Conservation (phyloP, 2,113 vertebrate species). For the Takifugu bimaculatus region DNA sequence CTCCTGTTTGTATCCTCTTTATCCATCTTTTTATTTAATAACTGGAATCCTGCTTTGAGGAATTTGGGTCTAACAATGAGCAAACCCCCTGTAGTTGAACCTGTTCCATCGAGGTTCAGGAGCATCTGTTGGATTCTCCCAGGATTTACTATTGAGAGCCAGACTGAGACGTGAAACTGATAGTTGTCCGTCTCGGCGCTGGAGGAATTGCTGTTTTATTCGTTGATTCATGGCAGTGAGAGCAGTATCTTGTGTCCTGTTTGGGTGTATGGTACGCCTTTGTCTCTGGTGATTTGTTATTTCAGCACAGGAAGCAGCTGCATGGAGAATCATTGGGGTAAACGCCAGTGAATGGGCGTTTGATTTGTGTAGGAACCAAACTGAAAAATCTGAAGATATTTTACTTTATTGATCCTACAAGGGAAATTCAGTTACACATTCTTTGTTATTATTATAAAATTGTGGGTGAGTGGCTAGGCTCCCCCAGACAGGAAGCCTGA, state of each 20-base stretch:
- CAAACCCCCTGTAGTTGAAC: conserved; percentile 31
- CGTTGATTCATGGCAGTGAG: conserved; percentile 2
- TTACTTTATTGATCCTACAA: no score
- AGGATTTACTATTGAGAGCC: conserved; percentile 29
- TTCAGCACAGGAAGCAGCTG: conserved; percentile 40
- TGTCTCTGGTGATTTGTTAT: conserved; percentile 17
- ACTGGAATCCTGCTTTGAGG: not conserved
- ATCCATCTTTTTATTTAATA: no score
- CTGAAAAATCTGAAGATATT: not conserved
- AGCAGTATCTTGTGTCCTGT: conserved; percentile 10
- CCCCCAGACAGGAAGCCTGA: no score
- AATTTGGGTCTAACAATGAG: conserved; percentile 21
- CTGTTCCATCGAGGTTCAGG: conserved; percentile 41
- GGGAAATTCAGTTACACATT: no score
- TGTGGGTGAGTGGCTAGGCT: no score
- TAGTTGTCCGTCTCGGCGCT: no score
- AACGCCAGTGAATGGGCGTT: conserved; percentile 34
- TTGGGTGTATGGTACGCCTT: conserved; percentile 7
- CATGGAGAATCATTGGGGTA: conserved; percentile 12
- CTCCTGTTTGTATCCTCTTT: not conserved
- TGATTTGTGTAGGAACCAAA: conserved; percentile 35
- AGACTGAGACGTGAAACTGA: conserved; percentile 49
- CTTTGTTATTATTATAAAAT: no score
- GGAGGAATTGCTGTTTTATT: no score
- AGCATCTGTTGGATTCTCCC: conserved; percentile 55